Conservation (phyloP, 2,797 vertebrate species). For the Threskiornis aethiopicus region DNA sequence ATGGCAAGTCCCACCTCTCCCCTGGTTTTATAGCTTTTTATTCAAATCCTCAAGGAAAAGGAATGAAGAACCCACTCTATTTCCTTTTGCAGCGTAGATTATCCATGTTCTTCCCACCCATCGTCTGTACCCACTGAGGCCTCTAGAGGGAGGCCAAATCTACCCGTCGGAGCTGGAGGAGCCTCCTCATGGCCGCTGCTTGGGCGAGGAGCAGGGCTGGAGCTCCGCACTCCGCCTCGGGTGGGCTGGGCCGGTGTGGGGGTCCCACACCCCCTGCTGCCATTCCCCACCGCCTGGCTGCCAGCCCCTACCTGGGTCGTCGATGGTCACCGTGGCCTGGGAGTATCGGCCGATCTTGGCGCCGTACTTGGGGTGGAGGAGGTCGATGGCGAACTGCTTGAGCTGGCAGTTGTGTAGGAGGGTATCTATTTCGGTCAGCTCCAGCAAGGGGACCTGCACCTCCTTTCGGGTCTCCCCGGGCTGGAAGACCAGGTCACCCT, state of each 20-base stretch:
- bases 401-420: conserved; percentile 84
- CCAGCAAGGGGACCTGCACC: conserved; percentile 87
- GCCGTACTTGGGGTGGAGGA: conserved; percentile 88
- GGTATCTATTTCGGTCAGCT: conserved; percentile 84
- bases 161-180: background rate
- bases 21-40: background rate
- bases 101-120: background rate
- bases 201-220: background rate
- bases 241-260: background rate
- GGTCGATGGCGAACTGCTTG: conserved; percentile 90
- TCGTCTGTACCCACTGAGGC: background rate
- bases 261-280: background rate
- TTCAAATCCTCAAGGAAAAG: background rate
- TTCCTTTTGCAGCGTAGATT: rapidly evolving
- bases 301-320: conserved; percentile 81
- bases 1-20: background rate
- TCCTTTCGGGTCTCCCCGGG: conserved; percentile 88
- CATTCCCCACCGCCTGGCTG: background rate
- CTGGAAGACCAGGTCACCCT: conserved; percentile 88
- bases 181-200: rapidly evolving
- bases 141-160: conserved; percentile 51
- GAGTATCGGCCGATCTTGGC: conserved; percentile 90
- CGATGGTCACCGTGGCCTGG: conserved; percentile 86
- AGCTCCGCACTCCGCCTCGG: rapidly evolving
- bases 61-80: background rate